phyloP scores from a whole-genome alignment of 2,888 invertebrate species.

The Agonopterix arenella region DNA sequence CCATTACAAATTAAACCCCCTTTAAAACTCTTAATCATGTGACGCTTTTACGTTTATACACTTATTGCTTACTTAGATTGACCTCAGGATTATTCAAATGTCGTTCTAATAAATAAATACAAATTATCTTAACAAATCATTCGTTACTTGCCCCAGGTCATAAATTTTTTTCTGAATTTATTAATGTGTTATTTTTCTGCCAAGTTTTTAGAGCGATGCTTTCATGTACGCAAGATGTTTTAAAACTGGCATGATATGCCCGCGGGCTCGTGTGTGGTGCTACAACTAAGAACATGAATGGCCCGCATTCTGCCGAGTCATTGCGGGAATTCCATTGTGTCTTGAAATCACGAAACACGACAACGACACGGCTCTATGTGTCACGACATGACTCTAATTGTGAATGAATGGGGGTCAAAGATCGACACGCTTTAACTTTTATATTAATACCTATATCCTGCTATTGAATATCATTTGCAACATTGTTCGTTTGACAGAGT shows the following conservation, averaged over 20 bases:
- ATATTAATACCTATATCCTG: constrained; percentile 53
- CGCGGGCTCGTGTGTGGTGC: constrained; percentile 1
- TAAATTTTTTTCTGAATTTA: too few relatives aligned
- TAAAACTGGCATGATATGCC: neutral
- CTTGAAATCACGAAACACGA: constrained; percentile 55
- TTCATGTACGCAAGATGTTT: too few relatives aligned
- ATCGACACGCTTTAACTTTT: constrained; percentile 45
- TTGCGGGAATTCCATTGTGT: constrained; percentile 70
- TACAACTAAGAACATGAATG: constrained; percentile 51
- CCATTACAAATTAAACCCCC: too few relatives aligned
- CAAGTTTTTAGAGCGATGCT: too few relatives aligned
- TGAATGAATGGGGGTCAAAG: constrained; percentile 72
- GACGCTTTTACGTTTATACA: too few relatives aligned
- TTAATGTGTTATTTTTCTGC: too few relatives aligned
- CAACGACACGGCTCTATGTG: constrained; percentile 43
- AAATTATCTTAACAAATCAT: too few relatives aligned
- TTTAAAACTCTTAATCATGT: too few relatives aligned
- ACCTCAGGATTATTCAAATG: too few relatives aligned
- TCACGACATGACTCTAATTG: constrained; percentile 66
- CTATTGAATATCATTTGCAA: constrained; percentile 41
- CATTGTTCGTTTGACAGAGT: constrained; percentile 3
- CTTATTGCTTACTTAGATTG: too few relatives aligned
- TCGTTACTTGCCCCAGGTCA: too few relatives aligned
- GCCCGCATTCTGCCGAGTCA: constrained; percentile 58
- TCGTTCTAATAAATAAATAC: too few relatives aligned